Evolutionary conservation across 2,888 invertebrate species (phyloP).

Genomic region (Drosophila macrospina): DNA sequence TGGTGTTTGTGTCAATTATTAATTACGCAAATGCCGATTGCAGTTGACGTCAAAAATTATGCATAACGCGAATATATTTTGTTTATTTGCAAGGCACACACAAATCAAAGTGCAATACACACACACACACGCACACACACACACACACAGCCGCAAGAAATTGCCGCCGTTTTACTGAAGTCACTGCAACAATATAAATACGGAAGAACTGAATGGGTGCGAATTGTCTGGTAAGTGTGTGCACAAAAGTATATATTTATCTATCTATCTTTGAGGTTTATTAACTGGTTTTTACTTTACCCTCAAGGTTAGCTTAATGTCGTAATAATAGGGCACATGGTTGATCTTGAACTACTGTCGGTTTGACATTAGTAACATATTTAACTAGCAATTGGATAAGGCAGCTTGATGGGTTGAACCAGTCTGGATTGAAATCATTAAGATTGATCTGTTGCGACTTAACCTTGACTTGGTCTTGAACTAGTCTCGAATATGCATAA

Average conservation of each 20-base stretch:
- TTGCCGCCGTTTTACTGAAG: constrained; percentile 1
- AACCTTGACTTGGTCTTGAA: too few relatives aligned
- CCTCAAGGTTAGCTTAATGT: not conserved
- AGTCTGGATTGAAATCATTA: not conserved
- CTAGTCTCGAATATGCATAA: not conserved
- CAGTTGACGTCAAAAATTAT: constrained; percentile 45
- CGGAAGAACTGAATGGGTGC: constrained; percentile 18
- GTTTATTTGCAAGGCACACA: constrained; percentile 19
- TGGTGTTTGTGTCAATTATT: constrained; percentile 18
- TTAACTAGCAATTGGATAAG: not conserved
- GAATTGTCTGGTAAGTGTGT: not conserved
- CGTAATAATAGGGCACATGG: not conserved
- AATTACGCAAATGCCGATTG: constrained; percentile 44
- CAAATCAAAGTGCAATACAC: constrained; percentile 34
- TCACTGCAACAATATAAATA: constrained; percentile 8
- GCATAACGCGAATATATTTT: constrained; percentile 19
- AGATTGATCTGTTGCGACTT: not conserved
- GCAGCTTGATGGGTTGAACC: not conserved
- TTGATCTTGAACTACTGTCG: not conserved
- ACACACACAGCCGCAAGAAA: not conserved
- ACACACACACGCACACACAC: not conserved
- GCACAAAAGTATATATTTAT: not conserved
- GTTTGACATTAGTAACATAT: not conserved
- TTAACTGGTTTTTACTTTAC: not conserved
- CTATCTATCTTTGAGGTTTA: not conserved